Conservation (phyloP, 2,797 vertebrate species). For the Ctenochaetus hawaiiensis region DNA sequence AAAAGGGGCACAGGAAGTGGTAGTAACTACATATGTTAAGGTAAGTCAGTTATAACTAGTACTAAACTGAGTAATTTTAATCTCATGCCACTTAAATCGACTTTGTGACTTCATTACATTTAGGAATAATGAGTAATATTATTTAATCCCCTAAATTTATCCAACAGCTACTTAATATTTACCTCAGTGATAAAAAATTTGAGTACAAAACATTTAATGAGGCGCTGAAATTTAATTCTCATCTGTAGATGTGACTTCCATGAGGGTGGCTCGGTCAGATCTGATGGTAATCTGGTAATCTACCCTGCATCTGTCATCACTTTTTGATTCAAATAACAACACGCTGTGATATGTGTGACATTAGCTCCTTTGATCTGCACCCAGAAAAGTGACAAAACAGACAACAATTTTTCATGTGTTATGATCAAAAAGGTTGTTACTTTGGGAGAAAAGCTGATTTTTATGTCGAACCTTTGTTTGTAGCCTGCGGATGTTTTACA, state of each 20-base stretch:
- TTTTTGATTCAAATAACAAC: background rate
- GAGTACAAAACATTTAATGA: background rate
- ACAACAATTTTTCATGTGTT: background rate
- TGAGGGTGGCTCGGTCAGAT: no score
- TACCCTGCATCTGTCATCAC: background rate
- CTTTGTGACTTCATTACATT: background rate
- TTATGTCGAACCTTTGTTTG: no score
- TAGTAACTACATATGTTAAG: background rate
- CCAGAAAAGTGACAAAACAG: background rate
- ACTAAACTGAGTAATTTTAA: background rate
- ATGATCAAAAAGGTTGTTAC: background rate
- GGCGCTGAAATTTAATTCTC: background rate
- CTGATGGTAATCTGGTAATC: background rate
- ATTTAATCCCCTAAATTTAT: background rate
- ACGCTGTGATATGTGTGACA: background rate
- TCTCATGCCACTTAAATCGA: background rate
- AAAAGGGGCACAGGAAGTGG: background rate
- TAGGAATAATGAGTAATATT: background rate
- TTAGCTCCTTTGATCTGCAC: background rate
- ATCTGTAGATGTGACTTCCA: background rate
- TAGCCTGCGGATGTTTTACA: background rate
- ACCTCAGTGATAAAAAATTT: no score
- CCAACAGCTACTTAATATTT: background rate
- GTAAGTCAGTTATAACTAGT: background rate
- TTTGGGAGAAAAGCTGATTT: background rate